Conservation (phyloP, 2,113 vertebrate genomes). For the Marmota monax region DNA sequence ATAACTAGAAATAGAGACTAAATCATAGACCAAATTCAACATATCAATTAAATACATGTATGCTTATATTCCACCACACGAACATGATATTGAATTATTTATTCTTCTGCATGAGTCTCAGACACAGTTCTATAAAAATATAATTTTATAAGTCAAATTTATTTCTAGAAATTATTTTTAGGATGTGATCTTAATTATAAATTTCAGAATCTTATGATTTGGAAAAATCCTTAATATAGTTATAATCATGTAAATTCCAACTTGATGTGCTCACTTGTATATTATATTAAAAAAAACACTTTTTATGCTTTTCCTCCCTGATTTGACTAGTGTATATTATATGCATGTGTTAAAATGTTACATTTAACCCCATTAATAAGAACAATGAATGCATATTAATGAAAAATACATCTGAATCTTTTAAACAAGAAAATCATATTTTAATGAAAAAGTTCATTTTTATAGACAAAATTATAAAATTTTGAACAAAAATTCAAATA, state of each 20-base stretch:
- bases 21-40: neutral
- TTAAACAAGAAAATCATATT: neutral
- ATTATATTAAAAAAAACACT: conserved; percentile 1
- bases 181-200: neutral
- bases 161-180: neutral
- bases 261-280: neutral
- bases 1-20: neutral
- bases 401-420: neutral
- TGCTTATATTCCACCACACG: neutral
- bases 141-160: neutral
- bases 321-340: neutral
- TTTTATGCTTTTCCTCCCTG: neutral
- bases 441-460: neutral
- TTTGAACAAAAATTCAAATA: neutral
- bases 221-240: neutral
- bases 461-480: neutral
- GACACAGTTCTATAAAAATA: neutral
- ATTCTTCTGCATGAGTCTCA: neutral
- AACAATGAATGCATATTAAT: neutral
- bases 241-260: neutral
- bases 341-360: neutral
- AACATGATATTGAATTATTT: neutral
- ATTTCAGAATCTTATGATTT: conserved; percentile 3
- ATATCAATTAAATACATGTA: neutral
- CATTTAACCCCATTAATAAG: neutral